Evolutionary conservation across 2,113 vertebrate species (phyloP), one percentile per base, ranked within the genome.

Genomic region (Pseudopodoces humilis): DNA sequence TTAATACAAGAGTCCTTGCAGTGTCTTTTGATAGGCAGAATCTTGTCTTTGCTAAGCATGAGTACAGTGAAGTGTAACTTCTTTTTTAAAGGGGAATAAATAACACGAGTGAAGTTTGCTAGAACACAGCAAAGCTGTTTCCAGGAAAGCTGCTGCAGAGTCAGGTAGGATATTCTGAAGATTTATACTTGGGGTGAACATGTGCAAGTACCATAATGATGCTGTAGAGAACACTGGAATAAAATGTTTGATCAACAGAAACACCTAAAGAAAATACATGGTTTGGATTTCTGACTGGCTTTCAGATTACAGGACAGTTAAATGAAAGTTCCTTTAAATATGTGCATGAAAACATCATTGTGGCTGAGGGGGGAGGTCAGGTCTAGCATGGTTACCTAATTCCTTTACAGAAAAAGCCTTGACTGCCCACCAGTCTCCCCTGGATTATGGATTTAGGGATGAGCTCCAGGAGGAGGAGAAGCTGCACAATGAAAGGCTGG

Each of bases 41-140:
- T 85, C 92, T 90, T 94, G 90, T 94, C 94, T 96, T 75, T 8
- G 15, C 93, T 91, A 18, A 92, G 86, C 91, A 82, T 3, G 14
- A 92, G 86, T 90, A 94, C 69, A 71, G 83, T 37, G 86, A 88
- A 96, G 75, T 88, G 63, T 80, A 92, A 68, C 88, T 95, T 96
- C 59, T 80, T 65, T 93, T 97, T 96, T 91, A 94, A 86, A 92
- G 70, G 78, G 59, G 78, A 90, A 95, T 97, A 97, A 97, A 97
- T 97, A 96, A 97, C 88, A 80, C 0, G 1, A 76, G 49, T 95
- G 92, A 96, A 89, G 90, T 97, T 97, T 96, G 96, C 84, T 96
- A 95, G 92, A 96, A 94, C 77, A 95, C 92, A 96, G 82, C 90
- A 93, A 95, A 94, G 83, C 90, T 3, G 22, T 96, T 95, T 96